These are phyloP conservation scores for Vanessa atalanta DNA, from an alignment of 1,140 invertebrate species.

Conservation along the genomic window DNA sequence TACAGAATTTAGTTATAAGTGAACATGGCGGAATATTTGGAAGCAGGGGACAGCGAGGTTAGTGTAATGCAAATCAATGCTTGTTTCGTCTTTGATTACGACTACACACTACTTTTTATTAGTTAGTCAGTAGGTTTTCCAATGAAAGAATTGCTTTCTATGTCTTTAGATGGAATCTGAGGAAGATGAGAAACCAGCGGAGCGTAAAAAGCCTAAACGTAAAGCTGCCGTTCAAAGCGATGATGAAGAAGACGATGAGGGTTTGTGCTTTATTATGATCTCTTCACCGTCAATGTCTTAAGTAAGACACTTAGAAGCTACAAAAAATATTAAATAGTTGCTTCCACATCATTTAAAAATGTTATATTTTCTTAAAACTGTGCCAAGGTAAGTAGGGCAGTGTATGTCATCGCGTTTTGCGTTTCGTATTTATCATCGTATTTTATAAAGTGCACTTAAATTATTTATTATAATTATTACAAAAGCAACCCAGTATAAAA, in stretches of 20 bases:
- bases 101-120: conserved; percentile 28
- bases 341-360: not conserved
- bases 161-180: conserved; percentile 73
- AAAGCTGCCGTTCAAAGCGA: conserved; percentile 79
- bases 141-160: conserved; percentile 11
- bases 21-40: conserved; percentile 89
- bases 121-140: conserved; percentile 20
- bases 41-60: conserved; percentile 92
- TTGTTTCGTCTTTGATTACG: conserved; percentile 54
- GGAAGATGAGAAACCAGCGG: conserved; percentile 70
- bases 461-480: not conserved
- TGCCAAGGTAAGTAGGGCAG: conserved; percentile 19
- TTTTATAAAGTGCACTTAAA: not conserved
- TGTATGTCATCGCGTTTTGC: not conserved
- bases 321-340: conserved; percentile 20
- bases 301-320: conserved; percentile 7
- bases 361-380: not conserved
- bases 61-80: conserved; percentile 59
- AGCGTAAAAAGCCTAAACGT: conserved; percentile 76
- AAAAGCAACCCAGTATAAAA: not conserved
- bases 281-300: not conserved
- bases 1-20: conserved; percentile 37
- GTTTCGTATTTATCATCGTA: not conserved
- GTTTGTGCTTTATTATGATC: conserved; percentile 44
- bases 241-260: conserved; percentile 82